Base-by-base conservation (phyloP, 2,797 vertebrate genomes). In the Megaceryle alcyon region DNA sequence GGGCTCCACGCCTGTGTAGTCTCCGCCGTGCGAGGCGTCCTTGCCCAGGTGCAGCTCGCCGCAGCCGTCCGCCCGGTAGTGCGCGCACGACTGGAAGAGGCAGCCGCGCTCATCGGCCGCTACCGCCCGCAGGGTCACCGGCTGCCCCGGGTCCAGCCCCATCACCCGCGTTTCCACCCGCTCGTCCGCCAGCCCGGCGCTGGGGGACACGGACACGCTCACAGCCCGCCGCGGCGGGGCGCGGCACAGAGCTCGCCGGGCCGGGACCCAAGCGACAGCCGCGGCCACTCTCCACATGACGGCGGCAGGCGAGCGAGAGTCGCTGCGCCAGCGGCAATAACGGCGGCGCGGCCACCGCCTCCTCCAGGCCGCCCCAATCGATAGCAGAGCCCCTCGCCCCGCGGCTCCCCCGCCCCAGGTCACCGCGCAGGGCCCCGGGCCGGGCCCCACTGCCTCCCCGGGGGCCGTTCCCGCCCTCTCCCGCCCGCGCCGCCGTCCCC, bases 1-100 rank as follows among this genome's bases (percentile, higher is more conserved):
- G 14, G 98, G 98, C 92, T 98, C 98, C 97, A 98, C 96, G 59
- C 98, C 98, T 6, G 93, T 73, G 97, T 98, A 99, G 43, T 98
- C 98, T 5, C 98, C 98, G 7, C 99, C 98, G 10, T 98, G 88
- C 17, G 98, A 98, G 41, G 69, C 81, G 79, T 98, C 98, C 23
- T 66, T 83, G 75, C 71, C 64, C 88, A 97, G 65, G 81, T 97
- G 96, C 71, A 97, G 87, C 64, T 44, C 16, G 21, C 97, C 97
- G 20, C 54, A 44, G 78, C 60, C 1, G 63, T 97, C 95, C 29
- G 97, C 97, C 31, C 72, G 33, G 75, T 97, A 97, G 59, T 96
- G 97, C 31, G 96, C 97, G 43, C 96, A 93, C n/a, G 96, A 98
- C 53, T 96, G 94, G 84, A 97, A 97, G 20, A 96, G 88, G 75